Evolutionary conservation across 2,888 invertebrate genomes (phyloP), one percentile per base, ranked within the genome.

Genomic region (Julus scandinavius): DNA sequence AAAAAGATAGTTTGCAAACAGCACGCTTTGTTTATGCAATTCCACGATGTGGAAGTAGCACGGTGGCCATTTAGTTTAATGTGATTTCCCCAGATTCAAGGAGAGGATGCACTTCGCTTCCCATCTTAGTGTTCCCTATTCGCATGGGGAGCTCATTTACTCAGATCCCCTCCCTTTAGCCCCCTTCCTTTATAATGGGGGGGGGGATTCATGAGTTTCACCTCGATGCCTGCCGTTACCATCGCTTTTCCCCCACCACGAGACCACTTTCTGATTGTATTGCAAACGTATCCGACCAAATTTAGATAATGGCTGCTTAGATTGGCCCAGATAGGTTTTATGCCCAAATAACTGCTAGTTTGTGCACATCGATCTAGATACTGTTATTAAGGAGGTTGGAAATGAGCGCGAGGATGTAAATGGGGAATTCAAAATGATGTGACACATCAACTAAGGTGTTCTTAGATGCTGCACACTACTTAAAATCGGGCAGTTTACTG

Each of bases 1-100:
- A 2, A n/a, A 4, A 63, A n/a, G 63, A 63, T 17, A 63, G 63
- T 63, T 63, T 63, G 63, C 63, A 63, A 63, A 63, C 63, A 63
- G n/a, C 63, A 63, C 63, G 63, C 63, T 63, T 63, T 63, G 63
- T 63, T 63, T 63, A 63, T n/a, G 63, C 63, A 63, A 63, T 63
- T 63, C n/a, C n/a, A 63, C n/a, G 54, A 54, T 54, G 54, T 4
- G 6, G 63, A 3, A 63, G n/a, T n/a, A 3, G 63, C 17, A 17
- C 63, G n/a, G n/a, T 17, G 63, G 63, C 63, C 63, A 63, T 63
- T 63, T 63, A 63, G n/a, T 63, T 63, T 63, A 63, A 63, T 63
- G 63, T 63, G 63, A 63, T 63, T 63, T 63, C 63, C 63, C 63
- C 63, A 63, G 63, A 63, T 63, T n/a, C 63, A 63, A 17, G 63